Evolutionary conservation across 2,888 invertebrate genomes (phyloP).

Genomic region (Drosophila barbarae): DNA sequence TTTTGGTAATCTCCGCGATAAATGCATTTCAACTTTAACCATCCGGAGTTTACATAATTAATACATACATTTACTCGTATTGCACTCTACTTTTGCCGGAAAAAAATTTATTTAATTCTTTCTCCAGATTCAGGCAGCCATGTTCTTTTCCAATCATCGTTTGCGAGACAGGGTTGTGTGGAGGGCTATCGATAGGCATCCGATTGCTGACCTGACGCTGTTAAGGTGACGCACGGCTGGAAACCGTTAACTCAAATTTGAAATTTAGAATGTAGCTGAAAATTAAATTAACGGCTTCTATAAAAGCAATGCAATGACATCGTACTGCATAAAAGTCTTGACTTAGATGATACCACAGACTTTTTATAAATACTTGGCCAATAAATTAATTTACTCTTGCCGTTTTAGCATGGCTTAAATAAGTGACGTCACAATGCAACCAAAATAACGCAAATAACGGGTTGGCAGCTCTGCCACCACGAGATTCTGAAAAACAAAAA

Average conservation of each 20-base stretch:
- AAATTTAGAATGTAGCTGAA: neutral
- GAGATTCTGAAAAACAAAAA: conserved; percentile 7
- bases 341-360: neutral
- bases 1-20: no score
- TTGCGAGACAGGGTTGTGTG: conserved; percentile 22
- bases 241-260: conserved; percentile 1
- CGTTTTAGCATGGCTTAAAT: neutral
- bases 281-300: neutral
- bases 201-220: conserved; percentile 2
- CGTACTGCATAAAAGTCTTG: neutral
- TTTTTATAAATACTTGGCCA: neutral
- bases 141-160: conserved; percentile 37
- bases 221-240: conserved; percentile 12
- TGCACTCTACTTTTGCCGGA: conserved; percentile 63
- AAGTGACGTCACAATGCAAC: conserved; percentile 11
- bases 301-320: no score
- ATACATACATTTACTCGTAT: conserved; percentile 47
- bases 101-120: conserved; percentile 54
- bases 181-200: conserved; percentile 10
- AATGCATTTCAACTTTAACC: neutral
- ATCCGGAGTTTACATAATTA: conserved; percentile 27
- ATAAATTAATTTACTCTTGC: neutral
- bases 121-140: conserved; percentile 29
- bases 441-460: neutral
- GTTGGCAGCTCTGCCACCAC: conserved; percentile 20